A percentile compares a stretch with the other conserved stretches of the same genome.
Evolutionary conservation across 1,140 invertebrate species (phyloP).

Genomic region (Psix sp.): DNA sequence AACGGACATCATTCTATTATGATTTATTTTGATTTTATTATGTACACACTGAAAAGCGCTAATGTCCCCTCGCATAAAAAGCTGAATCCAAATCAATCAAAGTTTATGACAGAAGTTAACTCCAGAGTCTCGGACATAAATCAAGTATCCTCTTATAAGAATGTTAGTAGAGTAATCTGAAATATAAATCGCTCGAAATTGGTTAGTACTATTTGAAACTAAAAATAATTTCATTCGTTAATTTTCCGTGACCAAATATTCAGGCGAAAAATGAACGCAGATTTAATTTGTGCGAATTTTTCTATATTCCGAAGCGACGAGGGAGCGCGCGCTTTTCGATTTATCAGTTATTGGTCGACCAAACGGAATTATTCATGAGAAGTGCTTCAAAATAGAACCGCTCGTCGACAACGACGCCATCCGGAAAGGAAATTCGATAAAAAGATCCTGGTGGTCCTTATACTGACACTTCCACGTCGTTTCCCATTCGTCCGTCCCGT

Average conservation of each 20-base stretch:
- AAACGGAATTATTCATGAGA: conserved; percentile 73
- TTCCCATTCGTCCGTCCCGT: conserved; percentile 39
- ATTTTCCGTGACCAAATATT: no score
- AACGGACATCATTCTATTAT: conserved; percentile 19
- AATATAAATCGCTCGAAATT: conserved; percentile 42
- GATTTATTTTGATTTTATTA: conserved; percentile 52
- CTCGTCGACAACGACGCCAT: conserved; percentile 61
- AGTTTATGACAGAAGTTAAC: conserved; percentile 52
- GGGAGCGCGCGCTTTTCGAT: conserved; percentile 56
- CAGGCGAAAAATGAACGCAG: no score
- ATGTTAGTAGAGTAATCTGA: conserved; percentile 25
- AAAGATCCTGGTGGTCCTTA: conserved; percentile 59
- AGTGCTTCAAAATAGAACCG: conserved; percentile 66
- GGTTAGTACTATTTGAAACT: background rate
- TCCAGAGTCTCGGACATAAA: conserved; percentile 40
- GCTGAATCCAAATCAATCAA: conserved; percentile 56
- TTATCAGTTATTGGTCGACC: conserved; percentile 71
- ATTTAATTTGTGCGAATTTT: conserved; percentile 53
- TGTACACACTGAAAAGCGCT: conserved; percentile 25
- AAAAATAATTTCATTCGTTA: background rate
- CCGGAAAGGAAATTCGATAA: conserved; percentile 65
- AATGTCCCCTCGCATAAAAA: conserved; percentile 46
- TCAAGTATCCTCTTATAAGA: conserved; percentile 34
- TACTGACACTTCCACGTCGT: conserved; percentile 49
- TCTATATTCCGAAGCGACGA: conserved; percentile 43